A percentile compares a stretch with the other conserved stretches of the same genome.
These are phyloP conservation scores for Argya squamiceps DNA, from an alignment of 2,797 vertebrate species.

Conservation along the genomic window DNA sequence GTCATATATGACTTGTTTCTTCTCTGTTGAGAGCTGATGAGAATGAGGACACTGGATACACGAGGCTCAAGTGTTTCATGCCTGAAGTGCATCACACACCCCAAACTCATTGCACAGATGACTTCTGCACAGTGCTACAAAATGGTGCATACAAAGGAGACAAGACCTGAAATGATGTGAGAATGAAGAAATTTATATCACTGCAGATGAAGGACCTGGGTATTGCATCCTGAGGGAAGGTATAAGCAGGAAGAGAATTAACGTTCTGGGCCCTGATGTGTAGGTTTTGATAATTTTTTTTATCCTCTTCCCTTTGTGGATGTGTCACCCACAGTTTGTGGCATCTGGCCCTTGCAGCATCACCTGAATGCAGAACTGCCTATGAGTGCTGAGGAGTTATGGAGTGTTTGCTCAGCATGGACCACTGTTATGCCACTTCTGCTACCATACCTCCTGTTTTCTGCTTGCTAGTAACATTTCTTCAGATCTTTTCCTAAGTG, in stretches of 20 bases:
- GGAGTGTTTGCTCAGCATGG: neutral
- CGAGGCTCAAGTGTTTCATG: neutral
- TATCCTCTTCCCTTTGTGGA: neutral
- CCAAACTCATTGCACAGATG: neutral
- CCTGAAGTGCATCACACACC: too few relatives aligned
- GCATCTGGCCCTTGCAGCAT: rapidly evolving
- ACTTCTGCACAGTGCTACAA: neutral
- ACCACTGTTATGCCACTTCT: neutral
- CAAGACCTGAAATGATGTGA: neutral
- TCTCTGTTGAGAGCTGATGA: neutral
- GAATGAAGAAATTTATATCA: neutral
- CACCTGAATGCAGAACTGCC: neutral
- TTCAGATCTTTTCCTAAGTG: neutral
- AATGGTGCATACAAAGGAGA: neutral
- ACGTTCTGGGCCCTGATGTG: neutral
- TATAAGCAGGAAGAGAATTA: neutral
- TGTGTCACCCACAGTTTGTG: neutral
- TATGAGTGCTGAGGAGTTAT: neutral
- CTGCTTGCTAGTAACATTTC: neutral
- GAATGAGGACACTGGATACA: neutral
- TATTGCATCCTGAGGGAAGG: neutral
- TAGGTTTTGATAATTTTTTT: neutral
- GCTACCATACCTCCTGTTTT: neutral
- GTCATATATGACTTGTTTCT: neutral
- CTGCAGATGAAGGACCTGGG: neutral